phyloP scores from a whole-genome alignment of 2,888 invertebrate genomes.

The Crematogaster levior region DNA sequence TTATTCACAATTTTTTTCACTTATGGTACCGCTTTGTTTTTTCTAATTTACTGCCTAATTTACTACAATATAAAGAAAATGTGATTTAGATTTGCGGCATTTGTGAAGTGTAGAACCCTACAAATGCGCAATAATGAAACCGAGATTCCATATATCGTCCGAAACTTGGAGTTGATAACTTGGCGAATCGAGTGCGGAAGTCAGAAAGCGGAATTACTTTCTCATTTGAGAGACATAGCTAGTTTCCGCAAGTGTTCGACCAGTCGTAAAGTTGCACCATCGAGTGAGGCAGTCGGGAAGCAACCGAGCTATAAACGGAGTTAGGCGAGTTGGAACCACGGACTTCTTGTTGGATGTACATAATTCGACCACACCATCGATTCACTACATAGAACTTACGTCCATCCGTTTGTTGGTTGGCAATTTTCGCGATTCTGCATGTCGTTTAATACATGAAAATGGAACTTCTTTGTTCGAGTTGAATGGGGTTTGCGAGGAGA shows the following conservation, averaged over 20 bases:
- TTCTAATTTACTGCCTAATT: not conserved
- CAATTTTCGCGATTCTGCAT: conserved; percentile 26
- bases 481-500: conserved; percentile 3
- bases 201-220: conserved; percentile 48
- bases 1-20: conserved; percentile 1
- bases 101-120: no score
- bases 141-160: conserved; percentile 1
- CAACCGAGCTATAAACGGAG: conserved; percentile 29
- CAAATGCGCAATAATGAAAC: not conserved
- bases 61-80: not conserved
- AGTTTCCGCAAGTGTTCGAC: conserved; percentile 24
- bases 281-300: conserved; percentile 27
- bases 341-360: not conserved
- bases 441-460: conserved; percentile 1
- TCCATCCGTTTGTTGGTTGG: not conserved
- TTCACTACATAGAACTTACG: conserved; percentile 32
- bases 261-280: conserved; percentile 30
- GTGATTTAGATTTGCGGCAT: not conserved
- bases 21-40: not conserved
- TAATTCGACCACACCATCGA: conserved; percentile 16
- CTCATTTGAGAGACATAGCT: conserved; percentile 25
- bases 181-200: conserved; percentile 15
- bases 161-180: conserved; percentile 31
- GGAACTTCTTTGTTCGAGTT: conserved; percentile 24
- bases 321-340: conserved; percentile 27